A percentile compares a stretch with the other conserved stretches of the same genome.
phyloP scores from a whole-genome alignment of 2,113 vertebrate genomes.

The Oncorhynchus keta region DNA sequence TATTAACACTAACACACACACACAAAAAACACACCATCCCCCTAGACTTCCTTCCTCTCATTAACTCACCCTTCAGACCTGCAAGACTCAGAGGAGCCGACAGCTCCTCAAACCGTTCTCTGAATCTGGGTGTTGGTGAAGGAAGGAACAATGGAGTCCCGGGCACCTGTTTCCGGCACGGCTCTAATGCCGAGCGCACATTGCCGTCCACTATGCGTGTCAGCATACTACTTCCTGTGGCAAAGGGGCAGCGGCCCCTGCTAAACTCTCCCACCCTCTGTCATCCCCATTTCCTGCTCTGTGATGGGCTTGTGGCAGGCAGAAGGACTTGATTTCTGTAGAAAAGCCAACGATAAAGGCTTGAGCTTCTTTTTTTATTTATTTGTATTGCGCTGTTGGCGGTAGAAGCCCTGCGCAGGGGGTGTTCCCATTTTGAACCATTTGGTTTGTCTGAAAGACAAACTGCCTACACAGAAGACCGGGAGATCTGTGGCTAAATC shows the following conservation, averaged over 20 bases:
- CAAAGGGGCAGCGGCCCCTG: constrained; percentile 32
- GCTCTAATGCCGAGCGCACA: constrained; percentile 9
- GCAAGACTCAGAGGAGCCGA: constrained; percentile 43
- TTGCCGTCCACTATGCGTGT: constrained; percentile 23
- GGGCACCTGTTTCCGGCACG: constrained; percentile 72
- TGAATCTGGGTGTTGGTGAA: constrained; percentile 34
- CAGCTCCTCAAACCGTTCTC: constrained; percentile 19
- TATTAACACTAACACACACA: no score
- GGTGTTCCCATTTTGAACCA: no score
- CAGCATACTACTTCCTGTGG: constrained; percentile 45
- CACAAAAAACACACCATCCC: constrained; percentile 22
- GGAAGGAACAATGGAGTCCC: constrained; percentile 59
- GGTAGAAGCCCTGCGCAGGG: no score
- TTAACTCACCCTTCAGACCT: constrained; percentile 41
- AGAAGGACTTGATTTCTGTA: background rate
- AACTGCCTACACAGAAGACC: no score
- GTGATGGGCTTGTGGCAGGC: constrained; percentile 46
- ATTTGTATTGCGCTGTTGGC: no score
- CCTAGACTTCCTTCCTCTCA: constrained; percentile 61
- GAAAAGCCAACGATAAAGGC: no score
- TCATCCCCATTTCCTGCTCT: constrained; percentile 55
- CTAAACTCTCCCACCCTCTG: constrained; percentile 64
- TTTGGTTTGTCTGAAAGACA: no score
- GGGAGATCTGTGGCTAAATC: no score
- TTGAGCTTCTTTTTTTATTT: no score